Base-by-base conservation (phyloP, 1,140 invertebrate genomes). In the Brachionus asplanchnoidis region DNA sequence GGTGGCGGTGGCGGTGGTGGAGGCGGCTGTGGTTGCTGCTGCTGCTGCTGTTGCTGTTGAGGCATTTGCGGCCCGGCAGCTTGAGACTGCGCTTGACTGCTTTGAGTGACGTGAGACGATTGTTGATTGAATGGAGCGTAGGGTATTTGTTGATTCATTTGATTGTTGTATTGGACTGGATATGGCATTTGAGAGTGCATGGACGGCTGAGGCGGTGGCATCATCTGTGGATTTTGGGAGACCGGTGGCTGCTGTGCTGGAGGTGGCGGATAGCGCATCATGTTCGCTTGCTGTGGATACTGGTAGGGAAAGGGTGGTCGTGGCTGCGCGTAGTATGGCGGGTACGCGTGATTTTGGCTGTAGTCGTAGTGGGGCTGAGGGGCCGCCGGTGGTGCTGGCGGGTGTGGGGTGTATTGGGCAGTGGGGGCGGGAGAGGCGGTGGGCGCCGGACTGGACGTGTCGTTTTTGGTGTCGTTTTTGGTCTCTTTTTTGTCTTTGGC, bases 201-300 rank as follows among this genome's bases (percentile, higher is more conserved):
- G 77, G 83, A 12, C 53, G 94, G 93, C 77, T 95, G 87, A 88
- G 88, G 87, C 78, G 86, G 86, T 2, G 79, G 86, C 83, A 82
- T 85, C 50, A 70, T 60, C 85, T 68, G 60, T 85, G 26, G 77
- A 84, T 87, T 88, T 68, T 36, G 32, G 1, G 32, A 36, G 32
- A 6, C 32, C 32, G 86, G 87, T 80, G 86, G 87, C 88, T 88
- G 87, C 77, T 86, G 86, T 2, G 26, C 86, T 85, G 77, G 85
- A 36, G 70, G 77, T 85, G 75, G 50, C 85, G 26, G 77, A 86
- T 26, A 84, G 70, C 75, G 85, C 85, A 85, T 85, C 86, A 85
- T 84, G 65, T 84, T 66, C 65, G 84, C 84, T 60, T 86, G 53
- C 60, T 86, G 85, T 85, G 65, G 85, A 79, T 83, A 87, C 86